Percentiles rank a stretch among this genome's conserved stretches.
Evolutionary conservation across 2,113 vertebrate genomes (phyloP).

Genomic region (Urocynchramus pylzowi): DNA sequence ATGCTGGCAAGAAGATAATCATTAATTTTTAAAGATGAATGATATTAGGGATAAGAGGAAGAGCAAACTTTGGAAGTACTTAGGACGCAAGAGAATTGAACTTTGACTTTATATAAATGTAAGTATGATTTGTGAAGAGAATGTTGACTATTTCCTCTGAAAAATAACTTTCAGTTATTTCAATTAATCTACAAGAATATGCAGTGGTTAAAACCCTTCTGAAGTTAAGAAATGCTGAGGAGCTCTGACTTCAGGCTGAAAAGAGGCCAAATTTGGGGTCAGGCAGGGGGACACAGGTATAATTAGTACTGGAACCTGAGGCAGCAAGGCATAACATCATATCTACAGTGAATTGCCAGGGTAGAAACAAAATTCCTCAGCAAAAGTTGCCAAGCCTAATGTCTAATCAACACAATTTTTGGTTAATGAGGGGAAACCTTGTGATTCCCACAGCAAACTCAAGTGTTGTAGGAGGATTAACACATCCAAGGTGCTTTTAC

Average conservation of each 20-base stretch:
- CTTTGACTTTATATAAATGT: neutral
- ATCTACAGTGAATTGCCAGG: neutral
- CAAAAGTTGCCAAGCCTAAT: neutral
- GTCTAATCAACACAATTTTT: neutral
- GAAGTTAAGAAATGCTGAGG: neutral
- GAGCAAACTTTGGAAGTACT: neutral
- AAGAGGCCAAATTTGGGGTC: neutral
- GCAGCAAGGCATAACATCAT: neutral
- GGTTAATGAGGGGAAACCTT: neutral
- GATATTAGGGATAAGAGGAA: neutral
- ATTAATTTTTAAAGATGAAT: neutral
- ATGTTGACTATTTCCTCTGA: constrained; percentile 21
- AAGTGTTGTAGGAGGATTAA: neutral
- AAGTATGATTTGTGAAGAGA: neutral
- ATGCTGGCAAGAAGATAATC: neutral
- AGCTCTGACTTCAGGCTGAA: neutral
- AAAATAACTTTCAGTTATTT: neutral
- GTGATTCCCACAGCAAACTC: neutral
- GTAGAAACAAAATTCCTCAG: neutral
- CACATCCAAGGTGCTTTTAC: neutral
- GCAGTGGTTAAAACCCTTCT: neutral
- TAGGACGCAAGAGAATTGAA: neutral
- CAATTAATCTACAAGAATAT: neutral
- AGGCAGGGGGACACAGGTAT: neutral
- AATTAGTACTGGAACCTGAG: neutral